phyloP scores from a whole-genome alignment of 2,797 vertebrate genomes.

The Poecile montanus region DNA sequence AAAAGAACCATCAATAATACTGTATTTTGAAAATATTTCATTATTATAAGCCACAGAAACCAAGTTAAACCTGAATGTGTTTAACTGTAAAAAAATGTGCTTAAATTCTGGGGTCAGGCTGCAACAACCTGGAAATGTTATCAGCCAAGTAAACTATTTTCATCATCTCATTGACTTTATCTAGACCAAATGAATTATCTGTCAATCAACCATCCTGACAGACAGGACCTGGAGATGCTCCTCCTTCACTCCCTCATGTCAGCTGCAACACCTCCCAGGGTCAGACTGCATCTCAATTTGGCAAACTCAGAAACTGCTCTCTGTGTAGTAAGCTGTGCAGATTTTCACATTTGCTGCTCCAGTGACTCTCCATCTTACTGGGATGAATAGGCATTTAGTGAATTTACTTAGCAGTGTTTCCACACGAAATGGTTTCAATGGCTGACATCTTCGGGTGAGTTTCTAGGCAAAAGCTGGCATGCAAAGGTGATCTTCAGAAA shows the following conservation, averaged over 20 bases:
- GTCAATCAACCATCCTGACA: background rate
- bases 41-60: background rate
- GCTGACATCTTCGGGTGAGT: conserved; percentile 66
- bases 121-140: background rate
- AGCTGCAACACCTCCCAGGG: conserved; percentile 49
- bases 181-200: conserved; percentile 21
- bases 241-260: background rate
- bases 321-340: conserved; percentile 64
- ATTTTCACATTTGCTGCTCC: conserved; percentile 80
- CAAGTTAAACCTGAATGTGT: background rate
- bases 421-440: conserved; percentile 80
- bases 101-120: background rate
- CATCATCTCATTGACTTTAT: conserved; percentile 23
- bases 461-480: conserved; percentile 40
- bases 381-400: conserved; percentile 80
- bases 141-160: background rate
- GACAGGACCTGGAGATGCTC: background rate
- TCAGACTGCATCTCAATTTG: conserved; percentile 65
- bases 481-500: conserved; percentile 63
- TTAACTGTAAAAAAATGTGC: background rate
- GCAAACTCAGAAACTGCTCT: conserved; percentile 64
- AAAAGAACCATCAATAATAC: background rate
- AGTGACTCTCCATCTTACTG: conserved; percentile 64
- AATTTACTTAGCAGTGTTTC: conserved; percentile 83
- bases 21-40: background rate